phyloP scores from a whole-genome alignment of 2,113 vertebrate genomes.

The Antechinus stuartii region DNA sequence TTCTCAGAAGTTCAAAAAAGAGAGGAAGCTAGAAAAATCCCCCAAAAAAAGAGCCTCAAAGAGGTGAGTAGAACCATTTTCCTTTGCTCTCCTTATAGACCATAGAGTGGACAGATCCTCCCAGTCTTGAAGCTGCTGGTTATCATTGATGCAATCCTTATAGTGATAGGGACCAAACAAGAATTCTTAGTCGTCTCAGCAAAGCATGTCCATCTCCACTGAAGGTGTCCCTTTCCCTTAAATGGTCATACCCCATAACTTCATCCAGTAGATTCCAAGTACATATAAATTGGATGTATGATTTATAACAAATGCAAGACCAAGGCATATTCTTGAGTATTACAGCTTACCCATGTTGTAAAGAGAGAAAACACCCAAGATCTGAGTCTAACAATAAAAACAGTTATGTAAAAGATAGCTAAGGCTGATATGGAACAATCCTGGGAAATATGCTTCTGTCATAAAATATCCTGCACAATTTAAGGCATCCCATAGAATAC shows the following conservation, averaged over 20 bases:
- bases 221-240: background rate
- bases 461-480: background rate
- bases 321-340: slow-evolving; percentile 19
- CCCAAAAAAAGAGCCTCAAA: background rate
- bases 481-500: background rate
- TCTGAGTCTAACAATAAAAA: background rate
- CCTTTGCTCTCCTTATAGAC: background rate
- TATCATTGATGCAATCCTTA: background rate
- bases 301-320: slow-evolving; percentile 36
- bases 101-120: background rate
- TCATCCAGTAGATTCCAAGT: background rate
- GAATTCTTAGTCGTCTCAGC: background rate
- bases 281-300: slow-evolving; percentile 23
- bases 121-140: background rate
- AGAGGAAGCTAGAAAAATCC: background rate
- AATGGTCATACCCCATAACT: background rate
- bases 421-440: background rate
- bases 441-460: background rate
- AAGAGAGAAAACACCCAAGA: background rate
- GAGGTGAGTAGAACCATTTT: background rate
- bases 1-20: background rate
- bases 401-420: background rate
- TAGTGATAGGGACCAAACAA: background rate
- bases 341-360: slow-evolving; percentile 1
- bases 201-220: background rate